These are phyloP conservation scores for Bellardia bayeri DNA, from an alignment of 2,888 invertebrate genomes.

Conservation along the genomic window DNA sequence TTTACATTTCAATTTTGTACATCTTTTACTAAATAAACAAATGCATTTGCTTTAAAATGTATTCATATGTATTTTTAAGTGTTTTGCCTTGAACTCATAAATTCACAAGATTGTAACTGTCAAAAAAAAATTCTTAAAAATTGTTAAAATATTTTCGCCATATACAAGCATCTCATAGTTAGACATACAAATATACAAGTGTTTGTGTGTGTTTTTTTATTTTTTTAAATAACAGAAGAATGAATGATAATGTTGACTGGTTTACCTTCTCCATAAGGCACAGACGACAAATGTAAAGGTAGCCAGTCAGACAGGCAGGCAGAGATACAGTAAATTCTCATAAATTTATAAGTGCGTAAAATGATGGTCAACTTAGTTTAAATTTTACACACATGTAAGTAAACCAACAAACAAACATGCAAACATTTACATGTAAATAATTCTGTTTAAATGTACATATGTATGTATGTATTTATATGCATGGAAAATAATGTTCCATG, in stretches of 20 bases:
- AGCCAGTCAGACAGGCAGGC: not conserved
- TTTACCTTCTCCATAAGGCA: slow-evolving; percentile 66
- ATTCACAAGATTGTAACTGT: slow-evolving; percentile 1
- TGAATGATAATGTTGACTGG: slow-evolving; percentile 57
- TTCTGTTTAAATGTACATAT: too few relatives aligned
- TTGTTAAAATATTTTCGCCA: slow-evolving; percentile 29
- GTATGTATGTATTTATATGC: not conserved
- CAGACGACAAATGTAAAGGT: slow-evolving; percentile 39
- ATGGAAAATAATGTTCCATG: too few relatives aligned
- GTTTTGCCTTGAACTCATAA: slow-evolving; percentile 46
- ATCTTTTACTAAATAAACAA: not conserved
- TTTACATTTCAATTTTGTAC: not conserved
- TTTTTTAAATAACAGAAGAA: slow-evolving; percentile 12
- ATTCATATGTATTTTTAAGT: not conserved
- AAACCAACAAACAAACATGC: not conserved
- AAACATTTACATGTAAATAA: not conserved
- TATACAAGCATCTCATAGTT: not conserved
- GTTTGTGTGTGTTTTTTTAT: too few relatives aligned
- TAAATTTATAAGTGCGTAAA: slow-evolving; percentile 65
- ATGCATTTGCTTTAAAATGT: not conserved
- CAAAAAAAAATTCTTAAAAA: slow-evolving; percentile 29
- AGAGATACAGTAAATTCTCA: slow-evolving; percentile 6
- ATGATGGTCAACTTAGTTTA: slow-evolving; percentile 50
- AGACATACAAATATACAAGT: not conserved
- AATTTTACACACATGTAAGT: not conserved